Conservation (phyloP, 2,113 vertebrate species). For the Rhadina sibilatrix region DNA sequence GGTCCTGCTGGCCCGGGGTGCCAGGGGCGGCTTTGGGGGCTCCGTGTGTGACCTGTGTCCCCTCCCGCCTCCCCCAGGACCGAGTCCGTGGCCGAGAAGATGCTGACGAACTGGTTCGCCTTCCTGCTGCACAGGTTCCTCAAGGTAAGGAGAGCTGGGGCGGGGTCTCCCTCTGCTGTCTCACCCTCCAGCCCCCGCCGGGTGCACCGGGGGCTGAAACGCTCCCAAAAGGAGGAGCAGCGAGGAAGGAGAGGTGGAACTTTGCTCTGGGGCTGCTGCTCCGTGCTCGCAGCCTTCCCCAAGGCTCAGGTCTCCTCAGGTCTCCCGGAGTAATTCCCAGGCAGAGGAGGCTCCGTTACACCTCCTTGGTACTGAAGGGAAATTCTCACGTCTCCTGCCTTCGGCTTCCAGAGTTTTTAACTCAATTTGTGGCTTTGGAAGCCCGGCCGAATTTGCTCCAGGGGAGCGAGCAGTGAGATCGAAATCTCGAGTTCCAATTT, state of each 20-base stretch:
- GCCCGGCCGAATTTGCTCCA: not conserved
- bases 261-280: not conserved
- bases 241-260: not conserved
- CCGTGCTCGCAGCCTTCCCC: not conserved
- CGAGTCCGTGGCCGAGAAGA: conserved; percentile 88
- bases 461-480: not conserved
- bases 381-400: not conserved
- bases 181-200: not conserved
- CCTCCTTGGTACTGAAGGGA: not conserved
- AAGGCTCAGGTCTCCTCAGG: rapidly evolving
- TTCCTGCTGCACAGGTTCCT: conserved; percentile 93
- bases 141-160: conserved; percentile 77
- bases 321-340: rapidly evolving
- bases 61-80: conserved; percentile 76
- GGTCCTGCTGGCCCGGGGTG: not conserved
- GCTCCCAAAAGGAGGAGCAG: not conserved
- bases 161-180: not conserved
- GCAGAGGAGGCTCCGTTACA: not conserved
- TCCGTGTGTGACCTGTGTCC: not conserved
- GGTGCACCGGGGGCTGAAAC: not conserved
- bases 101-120: conserved; percentile 96
- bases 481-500: not conserved
- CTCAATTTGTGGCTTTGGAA: not conserved
- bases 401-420: not conserved
- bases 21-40: rapidly evolving